A percentile compares a stretch with the other conserved stretches of the same genome.
Evolutionary conservation across 2,888 invertebrate species (phyloP).

Genomic region (Drosophila pseudotakahashii): DNA sequence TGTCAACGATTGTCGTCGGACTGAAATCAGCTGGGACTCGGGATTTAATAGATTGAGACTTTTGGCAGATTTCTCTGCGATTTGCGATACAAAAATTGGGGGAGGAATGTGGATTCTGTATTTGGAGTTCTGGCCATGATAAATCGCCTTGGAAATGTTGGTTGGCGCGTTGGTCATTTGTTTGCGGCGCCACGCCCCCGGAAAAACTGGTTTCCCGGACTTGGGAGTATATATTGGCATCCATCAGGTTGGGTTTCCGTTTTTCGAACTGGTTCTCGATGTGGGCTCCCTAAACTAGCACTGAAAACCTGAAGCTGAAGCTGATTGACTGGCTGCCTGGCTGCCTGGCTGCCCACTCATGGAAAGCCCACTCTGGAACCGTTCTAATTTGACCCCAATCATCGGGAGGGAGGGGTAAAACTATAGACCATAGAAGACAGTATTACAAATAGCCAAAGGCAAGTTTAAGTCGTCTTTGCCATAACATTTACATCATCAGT

Average conservation of each 20-base stretch:
- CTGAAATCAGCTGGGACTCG: conserved; percentile 57
- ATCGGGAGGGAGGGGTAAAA: background rate
- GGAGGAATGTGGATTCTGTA: conserved; percentile 38
- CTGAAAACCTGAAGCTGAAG: conserved; percentile 20
- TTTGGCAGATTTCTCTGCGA: conserved; percentile 1
- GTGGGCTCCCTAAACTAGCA: conserved; percentile 11
- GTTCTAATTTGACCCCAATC: conserved; percentile 22
- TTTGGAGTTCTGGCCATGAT: conserved; percentile 44
- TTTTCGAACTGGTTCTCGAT: conserved; percentile 25
- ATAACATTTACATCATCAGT: conserved; percentile 38
- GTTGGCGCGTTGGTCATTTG: conserved; percentile 45
- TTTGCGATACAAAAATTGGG: conserved; percentile 15
- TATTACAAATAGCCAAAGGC: conserved; percentile 2
- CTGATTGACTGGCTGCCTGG: conserved; percentile 20
- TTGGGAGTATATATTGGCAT: conserved; percentile 15
- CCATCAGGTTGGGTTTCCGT: conserved; percentile 36
- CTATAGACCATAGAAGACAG: too few relatives aligned
- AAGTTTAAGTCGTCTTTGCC: background rate
- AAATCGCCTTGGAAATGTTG: conserved; percentile 65
- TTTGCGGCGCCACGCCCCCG: conserved; percentile 37
- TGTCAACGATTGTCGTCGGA: conserved; percentile 24
- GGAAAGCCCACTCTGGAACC: conserved; percentile 29
- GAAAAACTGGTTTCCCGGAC: conserved; percentile 16
- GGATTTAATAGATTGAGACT: conserved; percentile 1
- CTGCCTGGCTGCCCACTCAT: too few relatives aligned